A percentile compares a stretch with the other conserved stretches of the same genome.
Evolutionary conservation across 2,797 vertebrate species (phyloP).

Genomic region (Acipenser ruthenus): DNA sequence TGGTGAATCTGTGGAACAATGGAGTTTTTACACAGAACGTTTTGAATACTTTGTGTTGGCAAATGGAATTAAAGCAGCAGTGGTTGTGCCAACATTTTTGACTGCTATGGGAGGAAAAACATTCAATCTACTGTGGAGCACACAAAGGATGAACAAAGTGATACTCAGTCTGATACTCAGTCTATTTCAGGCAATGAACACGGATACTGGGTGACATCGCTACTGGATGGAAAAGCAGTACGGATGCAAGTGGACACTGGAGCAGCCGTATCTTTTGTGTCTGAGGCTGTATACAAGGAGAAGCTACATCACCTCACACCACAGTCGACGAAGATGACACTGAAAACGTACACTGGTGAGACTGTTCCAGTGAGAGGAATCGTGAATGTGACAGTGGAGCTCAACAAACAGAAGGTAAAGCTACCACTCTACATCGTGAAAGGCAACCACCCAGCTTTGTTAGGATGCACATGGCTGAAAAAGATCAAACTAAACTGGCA

Average conservation of each 20-base stretch:
- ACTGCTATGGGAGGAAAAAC: too few species aligned
- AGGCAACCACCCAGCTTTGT: constrained; percentile 6
- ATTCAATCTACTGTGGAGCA: neutral
- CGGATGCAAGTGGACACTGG: constrained; percentile 7
- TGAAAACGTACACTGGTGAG: neutral
- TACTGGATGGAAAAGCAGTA: constrained; percentile 2
- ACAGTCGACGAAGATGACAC: neutral
- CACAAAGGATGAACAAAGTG: neutral
- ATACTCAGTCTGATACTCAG: neutral
- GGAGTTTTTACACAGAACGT: too few species aligned
- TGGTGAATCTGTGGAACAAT: too few species aligned
- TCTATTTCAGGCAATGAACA: neutral
- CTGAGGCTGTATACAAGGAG: neutral
- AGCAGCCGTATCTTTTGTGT: neutral
- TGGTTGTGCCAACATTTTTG: too few species aligned
- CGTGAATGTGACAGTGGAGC: neutral
- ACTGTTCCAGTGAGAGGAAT: constrained; percentile 1
- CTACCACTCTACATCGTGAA: constrained; percentile 11
- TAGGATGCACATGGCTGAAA: neutral
- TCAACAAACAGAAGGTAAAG: neutral
- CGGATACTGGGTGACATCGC: constrained; percentile 3
- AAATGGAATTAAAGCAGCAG: too few species aligned
- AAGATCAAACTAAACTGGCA: constrained; percentile 11
- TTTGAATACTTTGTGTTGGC: too few species aligned
- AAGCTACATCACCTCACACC: neutral